Conservation (phyloP, 1,140 invertebrate species). For the Hyphantria cunea region DNA sequence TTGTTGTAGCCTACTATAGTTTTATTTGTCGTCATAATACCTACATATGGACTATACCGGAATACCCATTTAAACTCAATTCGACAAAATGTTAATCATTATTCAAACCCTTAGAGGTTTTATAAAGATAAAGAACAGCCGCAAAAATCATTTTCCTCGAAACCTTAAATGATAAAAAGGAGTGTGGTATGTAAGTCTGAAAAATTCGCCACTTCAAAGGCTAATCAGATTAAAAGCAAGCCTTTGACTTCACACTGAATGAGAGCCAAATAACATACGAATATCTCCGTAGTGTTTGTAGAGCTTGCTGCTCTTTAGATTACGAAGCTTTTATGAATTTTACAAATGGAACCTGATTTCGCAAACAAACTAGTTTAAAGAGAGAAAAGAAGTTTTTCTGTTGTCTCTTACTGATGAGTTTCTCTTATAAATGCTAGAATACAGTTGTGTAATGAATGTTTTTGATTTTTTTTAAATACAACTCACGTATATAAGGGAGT, state of each 20-base stretch:
- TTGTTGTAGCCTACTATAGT: not conserved
- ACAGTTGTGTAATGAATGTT: no score
- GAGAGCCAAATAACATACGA: conserved; percentile 36
- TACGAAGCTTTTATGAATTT: conserved; percentile 8
- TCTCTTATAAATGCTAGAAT: no score
- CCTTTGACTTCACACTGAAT: conserved; percentile 34
- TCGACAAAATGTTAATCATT: not conserved
- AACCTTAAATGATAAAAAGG: conserved; percentile 12
- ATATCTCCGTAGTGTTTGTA: conserved; percentile 10
- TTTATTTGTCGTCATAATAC: no score
- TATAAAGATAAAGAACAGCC: no score
- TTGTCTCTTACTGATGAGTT: no score
- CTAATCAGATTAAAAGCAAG: conserved; percentile 42
- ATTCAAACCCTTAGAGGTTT: no score
- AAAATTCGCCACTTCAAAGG: conserved; percentile 33
- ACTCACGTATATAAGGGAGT: no score
- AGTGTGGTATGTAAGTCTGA: conserved; percentile 5
- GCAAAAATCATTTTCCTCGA: not conserved
- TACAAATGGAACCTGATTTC: conserved; percentile 7
- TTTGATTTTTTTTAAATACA: no score
- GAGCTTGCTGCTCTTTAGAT: not conserved
- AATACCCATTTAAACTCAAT: no score
- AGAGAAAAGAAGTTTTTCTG: no score
- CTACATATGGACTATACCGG: no score
- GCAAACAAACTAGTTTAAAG: not conserved